Base-by-base conservation (phyloP, 2,888 invertebrate species). In the Steromphala cineraria region DNA sequence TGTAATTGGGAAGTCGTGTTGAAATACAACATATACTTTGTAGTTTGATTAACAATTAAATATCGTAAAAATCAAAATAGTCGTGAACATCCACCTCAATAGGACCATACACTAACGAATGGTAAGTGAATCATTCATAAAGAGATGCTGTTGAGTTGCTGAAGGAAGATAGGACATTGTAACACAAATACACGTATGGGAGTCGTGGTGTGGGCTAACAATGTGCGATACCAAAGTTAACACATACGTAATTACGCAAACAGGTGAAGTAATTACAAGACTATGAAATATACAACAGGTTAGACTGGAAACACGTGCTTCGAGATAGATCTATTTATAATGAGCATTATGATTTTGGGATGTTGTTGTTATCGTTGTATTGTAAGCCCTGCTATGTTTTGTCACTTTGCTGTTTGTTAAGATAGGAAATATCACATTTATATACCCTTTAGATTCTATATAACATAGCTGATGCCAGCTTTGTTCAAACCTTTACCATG, bases 321-420 rank as follows among this genome's bases (percentile, higher is more conserved):
- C 46, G 13, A 46, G 46, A 46, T 46, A 62, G 17, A 28, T 24
- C 28, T 62, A 62, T 28, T 28, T 62, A 62, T 62, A 62, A 62
- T 62, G 62, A 62, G 62, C 62, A 62, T 62, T 62, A 62, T 62
- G 62, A 62, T 28, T 62, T 28, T 13, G 62, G 56, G 62, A 62
- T 62, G 62, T 62, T 62, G 62, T 62, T 21, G 62, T 62, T n/a
- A 62, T 62, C 62, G 62, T 62, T 62, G 62, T 62, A 62, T 28
- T 62, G 62, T 46, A 46, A 46, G 46, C 46, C 46, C 46, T 46
- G 46, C 46, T 46, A 46, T 10, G 46, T 46, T 10, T 10, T 13
- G 46, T 10, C 46, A 46, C 46, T 46, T 10, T 46, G 46, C 46
- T 46, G 46, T 46, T 46, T 10, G 46, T 46, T 46, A 36, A 46